A percentile compares a stretch with the other conserved stretches of the same genome.
Conservation (phyloP, 2,113 vertebrate genomes). For the Phoxinus phoxinus region DNA sequence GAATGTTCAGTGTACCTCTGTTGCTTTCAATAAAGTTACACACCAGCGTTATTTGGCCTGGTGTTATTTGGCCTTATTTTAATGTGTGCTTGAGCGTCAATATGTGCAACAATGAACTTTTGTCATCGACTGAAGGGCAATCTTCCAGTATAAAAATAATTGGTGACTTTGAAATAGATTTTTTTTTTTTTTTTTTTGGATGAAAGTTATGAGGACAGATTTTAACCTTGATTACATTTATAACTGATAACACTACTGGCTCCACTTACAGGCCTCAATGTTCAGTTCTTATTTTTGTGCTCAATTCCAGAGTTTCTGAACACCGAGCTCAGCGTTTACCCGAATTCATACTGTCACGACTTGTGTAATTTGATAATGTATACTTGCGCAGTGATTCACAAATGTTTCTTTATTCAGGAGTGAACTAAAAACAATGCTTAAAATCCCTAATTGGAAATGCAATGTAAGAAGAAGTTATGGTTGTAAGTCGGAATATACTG, state of each 20-base stretch:
- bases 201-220: not conserved
- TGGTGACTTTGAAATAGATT: not conserved
- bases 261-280: not conserved
- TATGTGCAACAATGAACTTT: not conserved
- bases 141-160: not conserved
- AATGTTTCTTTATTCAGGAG: slow-evolving; percentile 8
- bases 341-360: not conserved
- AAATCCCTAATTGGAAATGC: not conserved
- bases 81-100: not conserved
- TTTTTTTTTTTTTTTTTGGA: not conserved
- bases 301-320: not conserved
- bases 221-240: not conserved
- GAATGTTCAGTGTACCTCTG: slow-evolving; percentile 71
- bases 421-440: not conserved
- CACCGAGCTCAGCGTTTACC: not conserved
- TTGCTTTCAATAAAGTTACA: slow-evolving; percentile 78
- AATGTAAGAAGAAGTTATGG: not conserved
- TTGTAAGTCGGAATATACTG: not conserved
- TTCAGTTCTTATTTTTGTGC: not conserved
- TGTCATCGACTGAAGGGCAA: not conserved
- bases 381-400: not conserved
- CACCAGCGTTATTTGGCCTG: slow-evolving; percentile 50
- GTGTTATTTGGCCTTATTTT: slow-evolving; percentile 20
- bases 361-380: not conserved
- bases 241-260: not conserved